These are phyloP conservation scores for Nylanderia fulva DNA, from an alignment of 1,140 invertebrate genomes.

Conservation along the genomic window DNA sequence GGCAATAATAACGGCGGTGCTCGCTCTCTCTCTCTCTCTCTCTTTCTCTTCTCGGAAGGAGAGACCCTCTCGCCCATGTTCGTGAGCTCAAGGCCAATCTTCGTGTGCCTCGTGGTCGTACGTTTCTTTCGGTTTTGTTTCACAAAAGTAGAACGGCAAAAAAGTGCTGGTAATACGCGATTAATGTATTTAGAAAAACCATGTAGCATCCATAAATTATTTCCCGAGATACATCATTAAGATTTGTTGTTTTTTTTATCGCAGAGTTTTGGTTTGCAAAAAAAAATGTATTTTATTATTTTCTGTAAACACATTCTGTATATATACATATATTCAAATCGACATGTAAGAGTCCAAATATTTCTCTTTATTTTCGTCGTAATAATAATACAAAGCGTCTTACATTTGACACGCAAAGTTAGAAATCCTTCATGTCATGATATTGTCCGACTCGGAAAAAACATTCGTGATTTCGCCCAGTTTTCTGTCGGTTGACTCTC, in stretches of 20 bases:
- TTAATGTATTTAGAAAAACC: constrained; percentile 17
- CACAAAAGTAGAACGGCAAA: constrained; percentile 13
- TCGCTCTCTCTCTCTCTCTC: not conserved
- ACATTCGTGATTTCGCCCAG: constrained; percentile 12
- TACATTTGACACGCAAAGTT: constrained; percentile 8
- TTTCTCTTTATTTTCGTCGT: too few species aligned
- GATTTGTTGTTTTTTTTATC: constrained; percentile 12
- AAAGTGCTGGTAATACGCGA: not conserved
- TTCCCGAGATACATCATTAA: constrained; percentile 31
- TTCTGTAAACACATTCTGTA: not conserved
- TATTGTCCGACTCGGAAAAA: constrained; percentile 19
- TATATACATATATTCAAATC: not conserved
- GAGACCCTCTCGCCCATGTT: constrained; percentile 18
- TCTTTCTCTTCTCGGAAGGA: not conserved
- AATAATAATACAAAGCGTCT: not conserved
- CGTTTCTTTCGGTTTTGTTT: not conserved
- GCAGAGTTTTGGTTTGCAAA: not conserved
- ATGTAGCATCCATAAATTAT: constrained; percentile 22
- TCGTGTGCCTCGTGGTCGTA: constrained; percentile 22
- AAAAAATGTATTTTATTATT: not conserved
- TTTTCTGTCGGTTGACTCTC: constrained; percentile 4
- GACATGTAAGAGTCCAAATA: not conserved
- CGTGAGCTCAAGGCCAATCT: constrained; percentile 65
- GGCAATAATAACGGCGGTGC: constrained; percentile 57
- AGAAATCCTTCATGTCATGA: not conserved